Percentiles rank a stretch among this genome's conserved stretches.
phyloP scores from a whole-genome alignment of 2,888 invertebrate genomes.

The Agriopis aurantiaria region DNA sequence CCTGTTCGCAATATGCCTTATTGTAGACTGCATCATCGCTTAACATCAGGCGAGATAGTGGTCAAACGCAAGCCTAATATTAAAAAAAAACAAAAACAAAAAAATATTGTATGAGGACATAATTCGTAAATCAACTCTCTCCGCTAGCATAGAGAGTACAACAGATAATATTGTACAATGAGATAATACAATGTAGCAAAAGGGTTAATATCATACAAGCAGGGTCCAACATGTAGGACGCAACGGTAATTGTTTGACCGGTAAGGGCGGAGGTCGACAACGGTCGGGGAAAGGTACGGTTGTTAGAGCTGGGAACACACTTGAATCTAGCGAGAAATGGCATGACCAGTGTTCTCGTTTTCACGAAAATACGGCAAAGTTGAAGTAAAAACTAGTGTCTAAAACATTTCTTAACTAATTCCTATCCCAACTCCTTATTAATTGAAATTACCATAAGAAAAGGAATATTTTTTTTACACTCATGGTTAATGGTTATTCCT shows the following conservation, averaged over 20 bases:
- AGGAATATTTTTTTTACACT: too few relatives aligned
- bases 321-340: conserved; percentile 6
- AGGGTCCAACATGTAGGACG: conserved; percentile 29
- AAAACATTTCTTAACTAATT: not conserved
- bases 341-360: not conserved
- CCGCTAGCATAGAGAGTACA: not conserved
- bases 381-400: not conserved
- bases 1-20: too few relatives aligned
- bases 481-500: too few relatives aligned
- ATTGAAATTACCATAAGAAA: too few relatives aligned
- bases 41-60: too few relatives aligned
- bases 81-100: too few relatives aligned
- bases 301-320: conserved; percentile 30
- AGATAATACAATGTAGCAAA: conserved; percentile 16
- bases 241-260: conserved; percentile 36
- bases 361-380: not conserved
- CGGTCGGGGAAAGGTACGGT: conserved; percentile 37
- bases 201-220: conserved; percentile 34
- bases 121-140: not conserved
- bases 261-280: conserved; percentile 42
- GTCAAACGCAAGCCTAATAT: too few relatives aligned
- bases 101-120: not conserved
- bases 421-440: too few relatives aligned
- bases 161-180: conserved; percentile 13
- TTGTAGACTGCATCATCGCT: too few relatives aligned